These are phyloP conservation scores for Myiopsitta monachus DNA, from an alignment of 2,113 vertebrate species.

Conservation along the genomic window DNA sequence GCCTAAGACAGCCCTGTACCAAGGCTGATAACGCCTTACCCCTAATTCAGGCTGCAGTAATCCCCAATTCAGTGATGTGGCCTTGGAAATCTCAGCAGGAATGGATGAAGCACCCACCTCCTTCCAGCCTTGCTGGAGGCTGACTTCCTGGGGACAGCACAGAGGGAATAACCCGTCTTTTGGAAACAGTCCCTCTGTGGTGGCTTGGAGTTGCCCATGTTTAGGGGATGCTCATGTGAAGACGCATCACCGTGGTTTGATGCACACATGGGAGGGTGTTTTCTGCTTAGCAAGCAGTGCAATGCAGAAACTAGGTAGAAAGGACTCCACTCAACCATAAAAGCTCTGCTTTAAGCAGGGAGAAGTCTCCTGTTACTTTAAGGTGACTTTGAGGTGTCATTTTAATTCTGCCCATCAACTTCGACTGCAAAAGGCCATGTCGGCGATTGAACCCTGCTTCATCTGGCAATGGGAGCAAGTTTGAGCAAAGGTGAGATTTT, in stretches of 20 bases:
- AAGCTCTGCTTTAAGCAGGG: not conserved
- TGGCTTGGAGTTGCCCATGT: not conserved
- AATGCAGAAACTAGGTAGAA: not conserved
- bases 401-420: not conserved
- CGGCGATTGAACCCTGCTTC: not conserved
- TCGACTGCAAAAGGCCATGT: rapidly evolving
- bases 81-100: not conserved
- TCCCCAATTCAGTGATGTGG: rapidly evolving
- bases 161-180: not conserved
- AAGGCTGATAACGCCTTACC: rapidly evolving
- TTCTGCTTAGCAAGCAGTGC: not conserved
- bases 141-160: not conserved
- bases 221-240: not conserved
- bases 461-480: rapidly evolving
- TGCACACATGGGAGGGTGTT: rapidly evolving
- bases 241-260: rapidly evolving
- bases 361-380: not conserved
- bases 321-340: rapidly evolving
- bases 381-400: not conserved
- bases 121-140: not conserved
- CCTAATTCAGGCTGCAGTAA: not conserved
- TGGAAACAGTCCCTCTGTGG: not conserved
- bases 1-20: not conserved
- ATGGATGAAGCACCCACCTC: rapidly evolving
- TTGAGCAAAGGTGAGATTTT: not conserved